phyloP scores from a whole-genome alignment of 2,113 vertebrate species.

The Crotalus viridis region DNA sequence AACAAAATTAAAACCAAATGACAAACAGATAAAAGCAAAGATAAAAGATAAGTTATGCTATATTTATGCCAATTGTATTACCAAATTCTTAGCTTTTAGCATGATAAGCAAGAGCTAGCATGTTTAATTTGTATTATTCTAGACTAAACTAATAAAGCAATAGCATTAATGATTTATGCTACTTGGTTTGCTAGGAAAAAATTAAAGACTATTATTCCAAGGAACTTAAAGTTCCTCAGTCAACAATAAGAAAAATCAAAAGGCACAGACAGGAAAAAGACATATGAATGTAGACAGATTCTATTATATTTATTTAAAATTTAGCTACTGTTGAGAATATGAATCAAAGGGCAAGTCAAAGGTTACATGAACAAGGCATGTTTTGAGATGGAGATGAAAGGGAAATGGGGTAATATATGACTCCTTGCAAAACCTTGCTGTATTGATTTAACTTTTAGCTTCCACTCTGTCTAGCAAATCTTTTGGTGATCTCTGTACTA shows the following conservation, averaged over 20 bases:
- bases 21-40: neutral
- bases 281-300: neutral
- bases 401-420: too few species aligned
- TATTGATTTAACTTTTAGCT: neutral
- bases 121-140: neutral
- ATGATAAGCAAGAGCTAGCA: neutral
- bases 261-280: neutral
- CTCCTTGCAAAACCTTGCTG: neutral
- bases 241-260: neutral
- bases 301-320: neutral
- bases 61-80: neutral
- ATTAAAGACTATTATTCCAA: neutral
- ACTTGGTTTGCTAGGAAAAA: neutral
- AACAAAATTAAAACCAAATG: neutral
- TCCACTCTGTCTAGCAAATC: neutral
- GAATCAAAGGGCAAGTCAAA: neutral
- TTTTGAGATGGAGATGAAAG: conserved; percentile 1
- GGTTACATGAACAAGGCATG: neutral
- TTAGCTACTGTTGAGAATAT: neutral
- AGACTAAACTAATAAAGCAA: neutral
- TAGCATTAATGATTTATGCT: neutral
- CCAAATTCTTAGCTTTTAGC: neutral
- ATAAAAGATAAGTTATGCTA: neutral
- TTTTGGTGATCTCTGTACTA: neutral
- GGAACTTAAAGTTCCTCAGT: neutral